Conservation (phyloP, 2,113 vertebrate species). For the Toxotes chatareus region DNA sequence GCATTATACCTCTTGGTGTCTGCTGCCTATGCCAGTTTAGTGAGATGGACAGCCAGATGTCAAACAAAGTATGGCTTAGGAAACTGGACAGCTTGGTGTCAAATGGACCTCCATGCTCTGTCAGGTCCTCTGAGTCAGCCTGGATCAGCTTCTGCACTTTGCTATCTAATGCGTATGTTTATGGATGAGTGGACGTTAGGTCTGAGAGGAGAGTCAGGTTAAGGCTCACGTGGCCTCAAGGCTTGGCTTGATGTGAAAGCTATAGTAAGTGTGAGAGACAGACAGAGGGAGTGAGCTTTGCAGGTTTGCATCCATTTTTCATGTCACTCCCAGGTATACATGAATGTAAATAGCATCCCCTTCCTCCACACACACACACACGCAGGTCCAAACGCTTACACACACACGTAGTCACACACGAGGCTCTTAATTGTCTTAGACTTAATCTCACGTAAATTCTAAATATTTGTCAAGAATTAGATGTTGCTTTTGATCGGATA, state of each 20-base stretch:
- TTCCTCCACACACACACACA: neutral
- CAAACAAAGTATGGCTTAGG: slow-evolving; percentile 20
- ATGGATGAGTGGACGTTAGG: slow-evolving; percentile 48
- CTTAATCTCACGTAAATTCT: neutral
- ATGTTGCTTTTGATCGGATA: neutral
- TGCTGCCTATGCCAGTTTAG: neutral
- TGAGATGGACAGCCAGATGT: slow-evolving; percentile 34
- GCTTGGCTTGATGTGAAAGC: slow-evolving; percentile 16
- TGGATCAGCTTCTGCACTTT: slow-evolving; percentile 36
- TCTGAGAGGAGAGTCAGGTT: slow-evolving; percentile 36
- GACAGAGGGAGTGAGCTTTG: slow-evolving; percentile 17
- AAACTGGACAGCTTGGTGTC: slow-evolving; percentile 48
- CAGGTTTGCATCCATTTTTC: slow-evolving; percentile 63
- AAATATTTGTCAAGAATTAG: neutral
- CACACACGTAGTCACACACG: neutral
- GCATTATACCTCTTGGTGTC: neutral
- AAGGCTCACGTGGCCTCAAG: slow-evolving; percentile 16
- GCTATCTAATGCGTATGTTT: slow-evolving; percentile 42
- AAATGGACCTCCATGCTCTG: slow-evolving; percentile 38
- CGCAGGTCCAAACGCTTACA: neutral
- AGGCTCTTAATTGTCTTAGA: neutral
- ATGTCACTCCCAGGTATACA: slow-evolving; percentile 45
- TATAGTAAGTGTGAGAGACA: slow-evolving; percentile 23
- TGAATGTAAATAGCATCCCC: slow-evolving; percentile 8
- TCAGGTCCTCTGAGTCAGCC: slow-evolving; percentile 52